Conservation (phyloP, 2,797 vertebrate genomes). For the Halcyon leucocephala region DNA sequence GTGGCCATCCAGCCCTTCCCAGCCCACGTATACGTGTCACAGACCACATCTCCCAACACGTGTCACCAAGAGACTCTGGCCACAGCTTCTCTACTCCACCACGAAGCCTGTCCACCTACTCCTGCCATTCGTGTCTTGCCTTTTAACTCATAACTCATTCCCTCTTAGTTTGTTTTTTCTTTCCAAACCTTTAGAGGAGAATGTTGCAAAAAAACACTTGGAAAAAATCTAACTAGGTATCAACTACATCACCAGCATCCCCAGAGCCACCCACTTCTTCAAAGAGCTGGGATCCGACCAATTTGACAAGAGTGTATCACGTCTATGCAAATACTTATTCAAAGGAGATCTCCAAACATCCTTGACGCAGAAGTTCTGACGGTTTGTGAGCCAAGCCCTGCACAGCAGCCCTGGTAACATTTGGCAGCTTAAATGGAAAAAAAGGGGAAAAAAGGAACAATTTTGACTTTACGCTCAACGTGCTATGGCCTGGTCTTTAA, state of each 20-base stretch:
- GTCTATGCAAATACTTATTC: neutral
- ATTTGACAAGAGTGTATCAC: fast-evolving
- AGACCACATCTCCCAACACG: fast-evolving
- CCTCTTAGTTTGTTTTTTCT: neutral
- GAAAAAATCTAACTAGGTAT: fast-evolving
- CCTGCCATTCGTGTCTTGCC: fast-evolving
- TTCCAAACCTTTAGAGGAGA: neutral
- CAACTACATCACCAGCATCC: neutral
- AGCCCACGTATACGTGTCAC: fast-evolving
- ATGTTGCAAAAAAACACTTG: neutral
- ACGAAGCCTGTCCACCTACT: fast-evolving
- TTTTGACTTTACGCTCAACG: neutral
- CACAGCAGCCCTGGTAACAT: neutral
- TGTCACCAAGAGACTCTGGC: neutral
- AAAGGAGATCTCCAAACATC: neutral
- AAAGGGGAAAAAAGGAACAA: fast-evolving
- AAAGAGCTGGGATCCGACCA: fast-evolving
- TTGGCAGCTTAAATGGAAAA: neutral
- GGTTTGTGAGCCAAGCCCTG: neutral
- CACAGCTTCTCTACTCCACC: fast-evolving
- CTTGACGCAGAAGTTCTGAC: neutral
- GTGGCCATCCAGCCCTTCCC: neutral
- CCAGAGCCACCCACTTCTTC: neutral
- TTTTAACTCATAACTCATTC: neutral
- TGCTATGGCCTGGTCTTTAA: fast-evolving